Evolutionary conservation across 2,888 invertebrate genomes (phyloP).

Genomic region (Anodontia alba): DNA sequence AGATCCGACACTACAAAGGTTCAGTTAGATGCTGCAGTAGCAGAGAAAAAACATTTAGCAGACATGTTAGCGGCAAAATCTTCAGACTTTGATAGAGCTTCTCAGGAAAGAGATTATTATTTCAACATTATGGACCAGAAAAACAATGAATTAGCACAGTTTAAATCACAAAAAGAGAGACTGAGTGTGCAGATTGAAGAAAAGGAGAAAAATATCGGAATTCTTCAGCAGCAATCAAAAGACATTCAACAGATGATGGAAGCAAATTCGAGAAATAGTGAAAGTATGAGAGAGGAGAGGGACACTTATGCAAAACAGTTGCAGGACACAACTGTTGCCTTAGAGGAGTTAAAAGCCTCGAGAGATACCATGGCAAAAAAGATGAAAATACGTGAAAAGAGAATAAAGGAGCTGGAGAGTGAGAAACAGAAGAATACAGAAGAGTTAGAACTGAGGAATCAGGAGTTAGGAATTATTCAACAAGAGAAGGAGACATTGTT

Average conservation of each 20-base stretch:
- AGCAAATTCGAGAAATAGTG: constrained; percentile 66
- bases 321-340: constrained; percentile 68
- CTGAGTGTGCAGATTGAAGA: constrained; percentile 79
- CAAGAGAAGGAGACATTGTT: constrained; percentile 74
- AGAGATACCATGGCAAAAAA: constrained; percentile 75
- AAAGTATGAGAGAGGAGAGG: constrained; percentile 74
- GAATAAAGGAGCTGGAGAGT: constrained; percentile 71
- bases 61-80: constrained; percentile 71
- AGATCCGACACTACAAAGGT: constrained; percentile 68
- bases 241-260: constrained; percentile 76
- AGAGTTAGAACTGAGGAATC: constrained; percentile 60
- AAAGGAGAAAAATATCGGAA: constrained; percentile 76
- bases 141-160: constrained; percentile 71
- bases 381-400: constrained; percentile 73
- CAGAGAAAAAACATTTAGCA: constrained; percentile 72
- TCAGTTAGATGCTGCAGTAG: constrained; percentile 67
- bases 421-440: constrained; percentile 68
- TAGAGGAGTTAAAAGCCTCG: constrained; percentile 71
- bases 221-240: constrained; percentile 77
- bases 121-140: constrained; percentile 76
- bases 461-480: constrained; percentile 69
- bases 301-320: constrained; percentile 70
- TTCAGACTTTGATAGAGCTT: constrained; percentile 70
- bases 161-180: constrained; percentile 74
- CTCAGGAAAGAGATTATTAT: constrained; percentile 79